Evolutionary conservation across 2,113 vertebrate genomes (phyloP).

Genomic region (Corythornis vintsioides): DNA sequence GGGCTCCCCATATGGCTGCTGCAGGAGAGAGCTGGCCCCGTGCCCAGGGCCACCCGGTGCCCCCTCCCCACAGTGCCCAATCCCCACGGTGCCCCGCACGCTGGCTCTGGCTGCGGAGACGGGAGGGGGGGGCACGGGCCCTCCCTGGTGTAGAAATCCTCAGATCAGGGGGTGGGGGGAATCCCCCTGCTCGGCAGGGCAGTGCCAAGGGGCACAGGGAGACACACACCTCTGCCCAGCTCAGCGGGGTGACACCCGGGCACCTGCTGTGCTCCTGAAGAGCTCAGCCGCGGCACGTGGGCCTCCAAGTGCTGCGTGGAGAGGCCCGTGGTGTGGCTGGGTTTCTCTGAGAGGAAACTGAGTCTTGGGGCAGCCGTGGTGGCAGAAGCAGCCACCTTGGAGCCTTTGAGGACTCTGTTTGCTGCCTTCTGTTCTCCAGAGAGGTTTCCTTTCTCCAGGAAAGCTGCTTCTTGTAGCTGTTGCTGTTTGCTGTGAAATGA

Average conservation of each 20-base stretch:
- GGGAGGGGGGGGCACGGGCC: background rate
- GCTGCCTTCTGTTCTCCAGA: background rate
- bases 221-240: background rate
- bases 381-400: background rate
- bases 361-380: rapidly evolving
- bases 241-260: rapidly evolving
- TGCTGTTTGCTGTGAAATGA: background rate
- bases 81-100: rapidly evolving
- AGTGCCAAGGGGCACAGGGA: background rate
- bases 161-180: background rate
- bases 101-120: rapidly evolving
- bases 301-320: background rate
- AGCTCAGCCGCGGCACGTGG: background rate
- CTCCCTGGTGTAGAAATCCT: background rate
- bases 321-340: background rate
- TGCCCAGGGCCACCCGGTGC: background rate
- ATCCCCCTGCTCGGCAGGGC: rapidly evolving
- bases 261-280: background rate
- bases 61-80: background rate
- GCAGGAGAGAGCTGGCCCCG: background rate
- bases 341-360: background rate
- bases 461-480: background rate
- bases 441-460: background rate
- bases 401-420: background rate
- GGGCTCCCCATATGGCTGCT: conserved; percentile 39